These are phyloP conservation scores for Plagodis pulveraria DNA, from an alignment of 2,888 invertebrate species.

Conservation along the genomic window DNA sequence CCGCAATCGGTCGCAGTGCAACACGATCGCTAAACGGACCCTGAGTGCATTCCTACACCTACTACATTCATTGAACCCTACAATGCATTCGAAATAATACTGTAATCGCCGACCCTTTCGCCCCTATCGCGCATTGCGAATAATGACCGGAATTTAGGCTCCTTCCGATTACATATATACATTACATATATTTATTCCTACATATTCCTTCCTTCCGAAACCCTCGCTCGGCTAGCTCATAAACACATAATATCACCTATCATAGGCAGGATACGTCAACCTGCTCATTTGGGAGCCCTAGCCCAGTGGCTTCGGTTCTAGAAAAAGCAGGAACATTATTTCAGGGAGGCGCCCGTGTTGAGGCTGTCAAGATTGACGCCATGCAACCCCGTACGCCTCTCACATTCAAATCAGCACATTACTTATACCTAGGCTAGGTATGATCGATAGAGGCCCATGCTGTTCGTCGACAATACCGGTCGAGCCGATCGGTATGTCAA, in stretches of 20 bases:
- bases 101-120: constrained; percentile 39
- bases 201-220: too few species aligned
- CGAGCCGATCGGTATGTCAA: constrained; percentile 47
- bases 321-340: constrained; percentile 82
- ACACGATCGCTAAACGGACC: constrained; percentile 62
- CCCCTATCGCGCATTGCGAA: constrained; percentile 58
- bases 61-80: constrained; percentile 70
- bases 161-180: too few species aligned
- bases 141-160: constrained; percentile 57
- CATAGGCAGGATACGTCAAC: constrained; percentile 42
- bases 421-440: constrained; percentile 10
- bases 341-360: constrained; percentile 81
- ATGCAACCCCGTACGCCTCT: constrained; percentile 83
- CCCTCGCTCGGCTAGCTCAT: constrained; percentile 12
- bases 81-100: constrained; percentile 39
- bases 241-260: constrained; percentile 13
- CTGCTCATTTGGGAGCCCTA: constrained; percentile 83
- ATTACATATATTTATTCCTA: too few species aligned
- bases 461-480: constrained; percentile 47
- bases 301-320: constrained; percentile 76
- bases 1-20: constrained; percentile 58
- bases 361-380: constrained; percentile 79
- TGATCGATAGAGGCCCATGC: constrained; percentile 45
- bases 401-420: constrained; percentile 57
- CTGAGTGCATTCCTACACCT: constrained; percentile 42